phyloP scores from a whole-genome alignment of 35 echinoderm and acorn worm genomes.

The Eucidaris tribuloides region DNA sequence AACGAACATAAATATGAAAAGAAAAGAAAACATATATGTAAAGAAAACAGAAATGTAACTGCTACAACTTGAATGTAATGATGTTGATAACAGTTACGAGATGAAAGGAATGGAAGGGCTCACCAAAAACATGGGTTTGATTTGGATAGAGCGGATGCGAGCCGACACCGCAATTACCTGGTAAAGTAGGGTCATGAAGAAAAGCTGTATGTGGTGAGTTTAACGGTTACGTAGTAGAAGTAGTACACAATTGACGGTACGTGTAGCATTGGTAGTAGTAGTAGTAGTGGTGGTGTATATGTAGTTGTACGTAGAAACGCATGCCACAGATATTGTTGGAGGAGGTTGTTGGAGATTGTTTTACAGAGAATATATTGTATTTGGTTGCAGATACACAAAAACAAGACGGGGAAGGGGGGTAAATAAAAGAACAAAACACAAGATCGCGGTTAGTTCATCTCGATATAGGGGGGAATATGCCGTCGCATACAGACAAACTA shows the following conservation, averaged over 20 bases:
- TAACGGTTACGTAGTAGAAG: slow-evolving; percentile 19
- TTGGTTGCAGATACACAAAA: neutral
- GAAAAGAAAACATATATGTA: too few species aligned
- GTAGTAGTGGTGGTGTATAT: slow-evolving; percentile 3
- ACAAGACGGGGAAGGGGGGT: neutral
- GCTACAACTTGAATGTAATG: too few species aligned
- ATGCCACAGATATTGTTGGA: slow-evolving; percentile 23
- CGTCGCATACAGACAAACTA: too few species aligned
- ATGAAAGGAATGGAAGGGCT: slow-evolving; percentile 9
- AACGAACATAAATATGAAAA: too few species aligned
- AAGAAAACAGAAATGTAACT: too few species aligned
- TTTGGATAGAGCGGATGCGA: slow-evolving; percentile 5
- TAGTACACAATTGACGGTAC: slow-evolving; percentile 14
- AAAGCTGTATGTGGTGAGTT: slow-evolving; percentile 5
- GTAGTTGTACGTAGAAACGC: neutral
- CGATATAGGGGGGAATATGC: too few species aligned
- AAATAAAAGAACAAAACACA: slow-evolving; percentile 35
- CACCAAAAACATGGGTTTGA: slow-evolving; percentile 10
- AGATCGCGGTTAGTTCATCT: too few species aligned
- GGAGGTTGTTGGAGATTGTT: slow-evolving; percentile 16
- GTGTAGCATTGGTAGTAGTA: slow-evolving; percentile 10
- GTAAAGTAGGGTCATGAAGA: slow-evolving; percentile 14
- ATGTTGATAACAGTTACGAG: too few species aligned
- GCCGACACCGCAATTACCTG: slow-evolving; percentile 27
- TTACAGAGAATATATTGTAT: too few species aligned